Conservation (phyloP, 2,113 vertebrate species). For the Verasper variegatus region DNA sequence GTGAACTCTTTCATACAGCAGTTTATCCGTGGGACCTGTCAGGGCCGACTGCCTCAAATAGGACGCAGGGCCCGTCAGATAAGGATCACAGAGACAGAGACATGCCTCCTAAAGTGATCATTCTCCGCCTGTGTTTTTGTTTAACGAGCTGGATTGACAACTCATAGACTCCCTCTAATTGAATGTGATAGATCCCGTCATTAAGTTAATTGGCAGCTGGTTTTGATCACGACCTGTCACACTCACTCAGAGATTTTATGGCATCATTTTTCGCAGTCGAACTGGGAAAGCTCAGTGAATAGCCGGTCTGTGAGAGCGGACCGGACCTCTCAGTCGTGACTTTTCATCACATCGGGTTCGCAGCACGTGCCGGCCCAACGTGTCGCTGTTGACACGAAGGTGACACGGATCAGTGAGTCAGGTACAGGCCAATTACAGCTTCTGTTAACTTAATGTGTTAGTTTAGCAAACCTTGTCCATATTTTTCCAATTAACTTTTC, state of each 20-base stretch:
- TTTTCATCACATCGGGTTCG: slow-evolving; percentile 53
- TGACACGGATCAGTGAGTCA: slow-evolving; percentile 24
- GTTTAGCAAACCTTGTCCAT: neutral
- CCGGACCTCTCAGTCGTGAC: slow-evolving; percentile 28
- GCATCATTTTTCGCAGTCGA: slow-evolving; percentile 62
- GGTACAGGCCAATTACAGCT: neutral
- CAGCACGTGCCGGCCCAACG: slow-evolving; percentile 25
- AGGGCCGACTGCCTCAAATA: slow-evolving; percentile 64
- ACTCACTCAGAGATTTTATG: slow-evolving; percentile 67
- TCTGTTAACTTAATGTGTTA: neutral
- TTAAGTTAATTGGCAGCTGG: slow-evolving; percentile 81
- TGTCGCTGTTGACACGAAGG: slow-evolving; percentile 8
- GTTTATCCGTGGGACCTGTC: slow-evolving; percentile 75
- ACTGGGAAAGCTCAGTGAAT: slow-evolving; percentile 27
- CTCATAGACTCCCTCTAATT: slow-evolving; percentile 68
- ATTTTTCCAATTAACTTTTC: neutral
- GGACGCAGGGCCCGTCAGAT: slow-evolving; percentile 73
- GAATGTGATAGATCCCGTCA: slow-evolving; percentile 78
- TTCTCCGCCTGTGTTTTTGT: slow-evolving; percentile 70
- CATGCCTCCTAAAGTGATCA: slow-evolving; percentile 70
- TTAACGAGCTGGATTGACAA: slow-evolving; percentile 71
- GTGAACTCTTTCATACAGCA: slow-evolving; percentile 69
- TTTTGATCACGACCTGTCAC: slow-evolving; percentile 71
- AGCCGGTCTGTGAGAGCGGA: slow-evolving; percentile 25
- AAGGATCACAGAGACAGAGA: slow-evolving; percentile 77